Evolutionary conservation across 2,113 vertebrate species (phyloP), one percentile per base, ranked within the genome.

Genomic region (Taurulus bubalis): DNA sequence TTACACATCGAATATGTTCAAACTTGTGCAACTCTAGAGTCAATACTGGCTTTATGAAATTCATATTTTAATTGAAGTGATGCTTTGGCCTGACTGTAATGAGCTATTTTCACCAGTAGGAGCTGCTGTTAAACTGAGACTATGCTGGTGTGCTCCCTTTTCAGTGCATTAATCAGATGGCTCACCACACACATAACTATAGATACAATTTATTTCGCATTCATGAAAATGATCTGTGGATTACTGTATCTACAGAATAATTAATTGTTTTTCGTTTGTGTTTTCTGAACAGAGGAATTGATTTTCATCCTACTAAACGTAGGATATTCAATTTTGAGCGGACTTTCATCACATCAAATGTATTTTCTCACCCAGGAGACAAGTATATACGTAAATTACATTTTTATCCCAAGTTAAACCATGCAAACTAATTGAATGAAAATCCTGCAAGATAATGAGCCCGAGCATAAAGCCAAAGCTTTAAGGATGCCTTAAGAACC

Each of bases 51-150:
- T 20, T 64, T 20, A 8, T 26, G 11, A 60, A 6, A 34, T 15
- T 4, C 16, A 36, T 45, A 6, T 38, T 28, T 30, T 26, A 16
- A 4, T 11, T 34, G 30, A 22, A 67, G 12, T 67, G 6, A 51
- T 51, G 22, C 8, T 51, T 36, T 8, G 12, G 66, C 6, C 9
- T 56, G 24, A 53, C 30, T 81, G 77, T 64, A 60, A 64, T 69
- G 2, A 40, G 0, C 11, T 1, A 0, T 58, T 59, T 10, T 66
- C 9, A 59, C 75, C 88, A 84, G 32, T 34, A 73, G 76, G 58
- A 1, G 24, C 75, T 15, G 76, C 55, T 85, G 38, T 66, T 71
- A 8, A 22, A 18, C 45, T 14, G 10, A 60, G 1, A 2, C 11
- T 49, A 5, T 24, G 24, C 28, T 1, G 1, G 1, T 15, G 8